Evolutionary conservation across 2,888 invertebrate genomes (phyloP).

Genomic region (Lomographa bimaculata): DNA sequence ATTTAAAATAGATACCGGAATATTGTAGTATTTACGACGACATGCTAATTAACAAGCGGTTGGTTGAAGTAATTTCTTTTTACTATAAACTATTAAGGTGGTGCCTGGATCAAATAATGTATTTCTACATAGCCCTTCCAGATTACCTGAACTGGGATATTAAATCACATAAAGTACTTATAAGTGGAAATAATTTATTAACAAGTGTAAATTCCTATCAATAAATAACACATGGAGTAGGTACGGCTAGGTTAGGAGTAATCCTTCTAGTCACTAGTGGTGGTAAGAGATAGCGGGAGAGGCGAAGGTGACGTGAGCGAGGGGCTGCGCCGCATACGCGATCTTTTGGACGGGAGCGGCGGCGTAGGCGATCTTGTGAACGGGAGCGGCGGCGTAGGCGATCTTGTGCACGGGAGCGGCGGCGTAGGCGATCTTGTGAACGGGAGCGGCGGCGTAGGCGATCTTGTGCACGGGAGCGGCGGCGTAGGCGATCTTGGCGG

Average conservation of each 20-base stretch:
- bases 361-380: conserved; percentile 44
- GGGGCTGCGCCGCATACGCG: conserved; percentile 34
- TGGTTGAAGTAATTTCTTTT: too few relatives aligned
- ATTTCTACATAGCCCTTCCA: too few relatives aligned
- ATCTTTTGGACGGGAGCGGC: conserved; percentile 36
- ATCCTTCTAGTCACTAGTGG: too few relatives aligned
- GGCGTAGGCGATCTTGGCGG: conserved; percentile 25
- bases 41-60: too few relatives aligned
- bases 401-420: conserved; percentile 34
- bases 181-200: conserved; percentile 46
- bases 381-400: conserved; percentile 43
- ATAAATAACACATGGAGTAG: conserved; percentile 49
- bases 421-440: conserved; percentile 43
- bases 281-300: conserved; percentile 35
- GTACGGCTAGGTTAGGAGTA: conserved; percentile 26
- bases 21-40: too few relatives aligned
- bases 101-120: too few relatives aligned
- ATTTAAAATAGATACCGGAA: too few relatives aligned
- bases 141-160: too few relatives aligned
- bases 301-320: conserved; percentile 22
- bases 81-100: too few relatives aligned
- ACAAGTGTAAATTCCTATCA: conserved; percentile 37
- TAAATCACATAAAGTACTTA: too few relatives aligned
- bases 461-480: conserved; percentile 40
- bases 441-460: conserved; percentile 38